phyloP scores from a whole-genome alignment of 1,140 invertebrate species.

The Papilio polyxenes region DNA sequence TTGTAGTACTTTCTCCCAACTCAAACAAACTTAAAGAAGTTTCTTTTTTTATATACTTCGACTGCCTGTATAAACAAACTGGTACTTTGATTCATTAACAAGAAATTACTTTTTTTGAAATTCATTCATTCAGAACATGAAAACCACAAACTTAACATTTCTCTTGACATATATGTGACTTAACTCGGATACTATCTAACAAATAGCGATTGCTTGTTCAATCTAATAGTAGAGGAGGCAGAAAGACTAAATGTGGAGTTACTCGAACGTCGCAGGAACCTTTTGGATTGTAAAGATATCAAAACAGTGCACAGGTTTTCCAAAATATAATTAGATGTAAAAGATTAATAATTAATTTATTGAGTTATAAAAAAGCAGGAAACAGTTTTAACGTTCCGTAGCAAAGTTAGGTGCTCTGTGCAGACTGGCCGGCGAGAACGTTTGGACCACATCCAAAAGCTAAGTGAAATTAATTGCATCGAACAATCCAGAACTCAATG shows the following conservation, averaged over 20 bases:
- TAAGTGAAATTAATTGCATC: constrained; percentile 35
- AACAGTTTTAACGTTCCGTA: neutral
- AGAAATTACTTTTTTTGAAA: neutral
- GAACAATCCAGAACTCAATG: constrained; percentile 23
- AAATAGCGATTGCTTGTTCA: too few species aligned
- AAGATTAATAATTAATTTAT: neutral
- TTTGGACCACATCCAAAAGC: constrained; percentile 29
- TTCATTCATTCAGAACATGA: neutral
- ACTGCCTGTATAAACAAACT: constrained; percentile 7
- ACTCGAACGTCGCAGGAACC: too few species aligned
- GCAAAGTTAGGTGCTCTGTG: constrained; percentile 5
- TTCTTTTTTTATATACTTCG: constrained; percentile 18
- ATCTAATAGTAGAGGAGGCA: too few species aligned
- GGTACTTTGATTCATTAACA: constrained; percentile 3
- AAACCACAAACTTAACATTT: too few species aligned
- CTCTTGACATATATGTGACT: too few species aligned
- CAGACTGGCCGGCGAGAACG: constrained; percentile 16
- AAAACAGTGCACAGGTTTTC: too few species aligned
- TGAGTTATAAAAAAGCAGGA: constrained; percentile 7
- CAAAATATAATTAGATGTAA: neutral
- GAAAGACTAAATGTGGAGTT: too few species aligned
- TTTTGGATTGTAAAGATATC: too few species aligned
- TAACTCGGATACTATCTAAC: too few species aligned
- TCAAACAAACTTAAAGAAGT: constrained; percentile 20
- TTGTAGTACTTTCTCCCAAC: constrained; percentile 15